A percentile compares a stretch with the other conserved stretches of the same genome.
These are phyloP conservation scores for Octopus sinensis DNA, from an alignment of 1,140 invertebrate genomes.

Conservation along the genomic window DNA sequence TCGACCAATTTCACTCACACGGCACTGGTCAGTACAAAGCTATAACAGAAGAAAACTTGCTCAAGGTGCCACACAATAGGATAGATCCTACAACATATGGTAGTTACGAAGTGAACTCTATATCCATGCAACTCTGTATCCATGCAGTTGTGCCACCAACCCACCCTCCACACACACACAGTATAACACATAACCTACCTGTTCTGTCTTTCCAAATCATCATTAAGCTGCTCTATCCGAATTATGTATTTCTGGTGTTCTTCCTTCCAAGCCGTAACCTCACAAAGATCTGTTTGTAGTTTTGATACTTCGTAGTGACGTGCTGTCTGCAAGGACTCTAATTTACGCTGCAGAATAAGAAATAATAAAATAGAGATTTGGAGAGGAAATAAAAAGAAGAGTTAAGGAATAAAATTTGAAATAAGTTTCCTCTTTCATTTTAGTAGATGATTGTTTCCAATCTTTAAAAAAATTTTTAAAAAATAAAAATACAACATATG, in stretches of 20 bases:
- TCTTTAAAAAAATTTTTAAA: too few species aligned
- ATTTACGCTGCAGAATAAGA: background rate
- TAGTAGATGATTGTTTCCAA: too few species aligned
- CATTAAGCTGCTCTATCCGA: background rate
- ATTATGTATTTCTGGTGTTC: slow-evolving; percentile 4
- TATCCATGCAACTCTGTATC: background rate
- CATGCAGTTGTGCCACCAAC: background rate
- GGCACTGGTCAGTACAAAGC: too few species aligned
- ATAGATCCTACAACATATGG: too few species aligned
- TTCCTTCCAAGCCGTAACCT: background rate
- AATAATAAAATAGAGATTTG: background rate
- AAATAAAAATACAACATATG: too few species aligned
- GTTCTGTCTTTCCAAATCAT: slow-evolving; percentile 2
- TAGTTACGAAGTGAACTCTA: too few species aligned
- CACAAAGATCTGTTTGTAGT: background rate
- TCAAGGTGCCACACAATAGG: too few species aligned
- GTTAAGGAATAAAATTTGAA: too few species aligned
- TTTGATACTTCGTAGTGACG: background rate
- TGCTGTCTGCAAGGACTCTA: background rate
- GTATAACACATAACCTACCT: background rate
- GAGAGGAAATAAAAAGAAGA: too few species aligned
- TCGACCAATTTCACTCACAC: too few species aligned
- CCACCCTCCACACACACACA: background rate
- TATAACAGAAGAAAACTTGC: too few species aligned
- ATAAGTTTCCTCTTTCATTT: too few species aligned